Evolutionary conservation across 2,797 vertebrate genomes (phyloP).

Genomic region (Zenarchopterus dispar): DNA sequence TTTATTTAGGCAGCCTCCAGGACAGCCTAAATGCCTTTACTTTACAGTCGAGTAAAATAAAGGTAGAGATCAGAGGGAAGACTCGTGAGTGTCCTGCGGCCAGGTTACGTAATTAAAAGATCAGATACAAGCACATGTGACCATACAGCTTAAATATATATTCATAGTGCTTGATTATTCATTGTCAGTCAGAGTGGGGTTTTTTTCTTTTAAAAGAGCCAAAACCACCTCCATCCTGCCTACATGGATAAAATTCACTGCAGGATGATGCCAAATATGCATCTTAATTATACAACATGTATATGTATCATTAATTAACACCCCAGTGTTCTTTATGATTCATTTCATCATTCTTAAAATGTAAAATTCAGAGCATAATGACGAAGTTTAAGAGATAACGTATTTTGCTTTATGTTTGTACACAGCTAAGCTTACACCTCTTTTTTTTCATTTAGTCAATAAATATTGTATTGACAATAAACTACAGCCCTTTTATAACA

Average conservation of each 20-base stretch:
- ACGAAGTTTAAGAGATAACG: too few species aligned
- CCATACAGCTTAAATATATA: slow-evolving; percentile 48
- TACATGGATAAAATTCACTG: slow-evolving; percentile 18
- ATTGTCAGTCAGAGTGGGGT: slow-evolving; percentile 37
- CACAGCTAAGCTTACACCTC: too few species aligned
- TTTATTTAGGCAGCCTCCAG: slow-evolving; percentile 48
- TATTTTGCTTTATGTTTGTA: too few species aligned
- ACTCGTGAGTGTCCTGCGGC: slow-evolving; percentile 55
- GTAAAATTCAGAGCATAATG: too few species aligned
- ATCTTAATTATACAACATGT: slow-evolving; percentile 2
- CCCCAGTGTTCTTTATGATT: too few species aligned
- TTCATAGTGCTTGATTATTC: slow-evolving; percentile 23
- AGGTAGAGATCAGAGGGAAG: slow-evolving; percentile 33
- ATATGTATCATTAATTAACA: not conserved
- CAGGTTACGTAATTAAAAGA: slow-evolving; percentile 64
- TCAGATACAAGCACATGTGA: slow-evolving; percentile 41
- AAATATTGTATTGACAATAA: too few species aligned
- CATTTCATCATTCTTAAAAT: too few species aligned
- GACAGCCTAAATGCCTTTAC: too few species aligned
- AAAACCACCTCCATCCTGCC: slow-evolving; percentile 1
- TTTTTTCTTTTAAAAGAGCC: slow-evolving; percentile 28
- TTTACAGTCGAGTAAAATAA: slow-evolving; percentile 17
- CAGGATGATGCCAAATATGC: slow-evolving; percentile 3
- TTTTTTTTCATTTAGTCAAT: too few species aligned
- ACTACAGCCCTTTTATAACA: too few species aligned